phyloP scores from a whole-genome alignment of 2,113 vertebrate genomes.

The Archocentrus centrarchus region DNA sequence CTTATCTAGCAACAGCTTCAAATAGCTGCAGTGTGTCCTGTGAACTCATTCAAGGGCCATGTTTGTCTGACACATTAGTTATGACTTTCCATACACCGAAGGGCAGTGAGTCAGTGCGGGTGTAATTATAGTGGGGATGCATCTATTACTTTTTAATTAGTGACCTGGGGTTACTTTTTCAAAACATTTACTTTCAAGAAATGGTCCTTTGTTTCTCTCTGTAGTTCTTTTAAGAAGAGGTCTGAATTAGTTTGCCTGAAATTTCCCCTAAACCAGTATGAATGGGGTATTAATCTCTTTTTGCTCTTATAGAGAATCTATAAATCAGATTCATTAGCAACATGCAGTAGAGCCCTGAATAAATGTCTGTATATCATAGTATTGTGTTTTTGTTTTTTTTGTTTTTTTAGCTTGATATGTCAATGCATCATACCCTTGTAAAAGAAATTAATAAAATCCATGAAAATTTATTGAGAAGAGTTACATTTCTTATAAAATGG shows the following conservation, averaged over 20 bases:
- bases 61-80: slow-evolving; percentile 40
- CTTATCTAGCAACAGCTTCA: slow-evolving; percentile 5
- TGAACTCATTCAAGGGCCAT: slow-evolving; percentile 22
- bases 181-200: slow-evolving; percentile 39
- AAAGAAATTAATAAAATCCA: background rate
- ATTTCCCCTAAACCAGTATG: background rate
- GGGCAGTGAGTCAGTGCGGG: slow-evolving; percentile 49
- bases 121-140: slow-evolving; percentile 66
- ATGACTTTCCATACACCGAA: slow-evolving; percentile 57
- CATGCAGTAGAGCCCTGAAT: background rate
- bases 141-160: slow-evolving; percentile 64
- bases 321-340: background rate
- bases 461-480: background rate
- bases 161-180: slow-evolving; percentile 51
- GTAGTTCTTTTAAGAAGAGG: slow-evolving; percentile 9
- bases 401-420: background rate
- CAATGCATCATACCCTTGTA: background rate
- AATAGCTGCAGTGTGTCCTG: slow-evolving; percentile 23
- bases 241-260: background rate
- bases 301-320: background rate
- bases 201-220: slow-evolving; percentile 24
- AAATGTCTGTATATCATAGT: background rate
- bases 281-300: background rate
- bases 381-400: background rate
- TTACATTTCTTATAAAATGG: background rate